Percentiles rank a stretch among this genome's conserved stretches.
These are phyloP conservation scores for Potorous gilbertii DNA, from an alignment of 2,797 vertebrate genomes.

Conservation along the genomic window DNA sequence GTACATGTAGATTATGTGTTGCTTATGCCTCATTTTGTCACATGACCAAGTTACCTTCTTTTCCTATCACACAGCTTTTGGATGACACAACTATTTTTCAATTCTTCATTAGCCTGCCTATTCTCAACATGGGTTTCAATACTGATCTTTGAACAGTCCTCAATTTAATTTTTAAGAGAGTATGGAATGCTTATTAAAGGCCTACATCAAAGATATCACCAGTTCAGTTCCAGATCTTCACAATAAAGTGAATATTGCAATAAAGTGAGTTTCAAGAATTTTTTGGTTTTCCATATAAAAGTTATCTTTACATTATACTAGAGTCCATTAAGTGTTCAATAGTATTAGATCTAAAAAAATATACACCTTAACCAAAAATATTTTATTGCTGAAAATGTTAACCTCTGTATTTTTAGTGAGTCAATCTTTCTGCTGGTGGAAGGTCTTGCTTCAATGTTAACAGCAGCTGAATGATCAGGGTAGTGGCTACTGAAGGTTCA, in stretches of 20 bases:
- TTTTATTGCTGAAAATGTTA: not conserved
- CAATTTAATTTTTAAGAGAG: not conserved
- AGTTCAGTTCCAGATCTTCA: not conserved
- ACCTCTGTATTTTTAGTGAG: too few relatives aligned
- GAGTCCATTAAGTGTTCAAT: not conserved
- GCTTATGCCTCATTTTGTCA: not conserved
- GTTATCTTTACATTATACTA: not conserved
- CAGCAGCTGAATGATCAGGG: too few relatives aligned
- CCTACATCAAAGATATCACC: not conserved
- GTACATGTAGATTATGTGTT: not conserved
- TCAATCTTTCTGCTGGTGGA: too few relatives aligned
- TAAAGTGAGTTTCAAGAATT: not conserved
- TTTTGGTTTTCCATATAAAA: not conserved
- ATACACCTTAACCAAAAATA: not conserved
- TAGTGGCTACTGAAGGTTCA: too few relatives aligned
- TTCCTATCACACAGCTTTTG: not conserved
- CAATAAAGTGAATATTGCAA: not conserved
- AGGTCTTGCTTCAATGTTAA: too few relatives aligned
- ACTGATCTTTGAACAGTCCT: not conserved
- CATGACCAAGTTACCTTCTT: not conserved
- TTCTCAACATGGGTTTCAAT: not conserved
- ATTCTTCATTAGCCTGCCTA: not conserved
- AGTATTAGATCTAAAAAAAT: not conserved
- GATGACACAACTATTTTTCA: not conserved
- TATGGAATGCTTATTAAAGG: not conserved